Evolutionary conservation across 2,113 vertebrate species (phyloP), one percentile per base, ranked within the genome.

Genomic region (Buteo buteo): DNA sequence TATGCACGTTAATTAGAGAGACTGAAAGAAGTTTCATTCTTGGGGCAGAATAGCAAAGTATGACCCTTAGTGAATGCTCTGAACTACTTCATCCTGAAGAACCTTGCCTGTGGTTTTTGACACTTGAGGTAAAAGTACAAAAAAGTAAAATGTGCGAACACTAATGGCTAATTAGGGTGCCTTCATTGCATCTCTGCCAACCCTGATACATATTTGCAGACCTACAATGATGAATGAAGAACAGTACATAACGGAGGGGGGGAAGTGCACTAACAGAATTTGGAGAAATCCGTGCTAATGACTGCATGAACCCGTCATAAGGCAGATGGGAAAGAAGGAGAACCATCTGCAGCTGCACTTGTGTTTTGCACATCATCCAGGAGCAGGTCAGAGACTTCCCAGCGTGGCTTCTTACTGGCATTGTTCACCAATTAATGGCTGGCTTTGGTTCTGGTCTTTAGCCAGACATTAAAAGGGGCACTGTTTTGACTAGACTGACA

Each of bases 91-190:
- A 93, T 78, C 74, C 86, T 70, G 45, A 91, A 82, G 55, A 62
- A 40, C 69, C 64, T 82, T 40, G 62, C 83, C 74, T 70, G 36
- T 73, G 36, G 11, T 88, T 95, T 93, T 58, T 88, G 77, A 89
- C 81, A 92, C 61, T 47, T 31, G 34, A 94, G 88, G 49, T 58
- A 71, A 67, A 94, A 73, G 62, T 65, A 72, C 70, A 86, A 58
- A 47, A 47, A 81, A 77, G 64, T 25, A 73, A 61, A 90, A 66
- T 3, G 52, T 67, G 82, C 3, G 21, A 94, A 80, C 42, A 40
- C 16, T 94, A 80, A 86, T 77, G 67, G 61, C 90, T 97, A 96
- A 97, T 96, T 93, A 97, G 34, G 45, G 42, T n/a, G 11, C 31
- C 66, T 66, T 79, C 65, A 54, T 0, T 65, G 36, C 57, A 86